Evolutionary conservation across 2,888 invertebrate genomes (phyloP), one percentile per base, ranked within the genome.

Genomic region (Sericinus montela): DNA sequence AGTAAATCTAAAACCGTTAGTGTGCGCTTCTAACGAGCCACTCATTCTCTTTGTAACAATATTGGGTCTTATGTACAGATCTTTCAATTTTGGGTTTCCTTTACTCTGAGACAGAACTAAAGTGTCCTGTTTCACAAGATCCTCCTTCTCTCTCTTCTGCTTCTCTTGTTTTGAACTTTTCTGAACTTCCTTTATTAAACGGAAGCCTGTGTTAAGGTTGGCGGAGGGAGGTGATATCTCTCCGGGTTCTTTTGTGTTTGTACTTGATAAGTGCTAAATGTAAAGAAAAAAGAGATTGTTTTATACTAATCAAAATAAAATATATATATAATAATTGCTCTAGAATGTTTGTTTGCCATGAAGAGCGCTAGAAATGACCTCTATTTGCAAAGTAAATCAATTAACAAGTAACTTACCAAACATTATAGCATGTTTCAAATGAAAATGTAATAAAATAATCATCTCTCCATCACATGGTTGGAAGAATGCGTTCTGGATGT

Each of bases 401-500:
- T 19, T 2, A 5, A 19, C 5, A 36, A 4, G n/a, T 28, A 40
- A 51, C 82, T 91, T 81, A 62, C 99, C 99, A 90, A 99, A 99
- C 96, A 99, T 96, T 56, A 99, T 99, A 23, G 99, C 98, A 77
- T 99, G 97, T 91, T 97, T 98, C 53, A 99, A 91, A 89, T 99
- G 98, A 84, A 99, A 99, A 91, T 99, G 99, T 51, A 99, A 90
- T 19, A 99, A 89, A 72, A 99, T 99, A 51, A 99, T 99, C 98
- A 99, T 99, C 90, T 99, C 99, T 54, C 98, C 97, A 75, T 99
- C 99, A 72, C 99, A 99, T 0, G 98, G 98, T 89, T 98, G 98
- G 89, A 99, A 99, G 91, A 99, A 98, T 7, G 99, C 98, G 76
- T 99, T 98, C 78, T 98, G 98, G 61, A 99, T 99, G 82, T 99